Evolutionary conservation across 2,797 vertebrate genomes (phyloP).

Genomic region (Pantherophis alleghaniensis): DNA sequence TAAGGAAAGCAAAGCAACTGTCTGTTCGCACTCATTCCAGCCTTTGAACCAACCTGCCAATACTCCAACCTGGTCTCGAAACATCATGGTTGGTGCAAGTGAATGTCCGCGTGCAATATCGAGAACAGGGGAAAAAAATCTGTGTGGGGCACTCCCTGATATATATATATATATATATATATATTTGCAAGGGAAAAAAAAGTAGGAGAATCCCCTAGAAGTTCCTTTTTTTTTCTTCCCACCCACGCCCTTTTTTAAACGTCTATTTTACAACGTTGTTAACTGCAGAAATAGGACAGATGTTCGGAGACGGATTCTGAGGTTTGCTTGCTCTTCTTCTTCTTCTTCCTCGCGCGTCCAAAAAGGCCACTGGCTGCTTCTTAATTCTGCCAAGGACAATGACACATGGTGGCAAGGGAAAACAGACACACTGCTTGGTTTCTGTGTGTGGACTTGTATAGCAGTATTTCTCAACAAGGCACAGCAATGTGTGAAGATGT

Average conservation of each 20-base stretch:
- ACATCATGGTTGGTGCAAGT: slow-evolving; percentile 87
- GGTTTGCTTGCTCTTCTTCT: slow-evolving; percentile 33
- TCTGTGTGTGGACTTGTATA: not conserved
- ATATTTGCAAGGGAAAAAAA: not conserved
- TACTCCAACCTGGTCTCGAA: slow-evolving; percentile 98
- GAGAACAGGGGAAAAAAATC: not conserved
- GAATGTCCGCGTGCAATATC: not conserved
- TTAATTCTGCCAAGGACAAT: slow-evolving; percentile 54
- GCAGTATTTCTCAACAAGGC: slow-evolving; percentile 48
- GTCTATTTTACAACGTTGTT: not conserved
- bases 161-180: too few relatives aligned
- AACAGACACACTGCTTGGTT: not conserved
- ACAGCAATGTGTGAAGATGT: slow-evolving; percentile 45
- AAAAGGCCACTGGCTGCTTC: slow-evolving; percentile 43
- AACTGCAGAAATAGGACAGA: slow-evolving; percentile 10
- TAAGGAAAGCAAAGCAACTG: slow-evolving; percentile 94
- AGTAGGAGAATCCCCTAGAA: slow-evolving; percentile 10
- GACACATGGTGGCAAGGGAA: slow-evolving; percentile 35
- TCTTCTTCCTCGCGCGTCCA: slow-evolving; percentile 42
- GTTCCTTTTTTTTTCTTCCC: not conserved
- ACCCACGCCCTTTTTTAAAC: not conserved
- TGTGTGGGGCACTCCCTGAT: not conserved
- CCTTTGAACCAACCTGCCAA: slow-evolving; percentile 97
- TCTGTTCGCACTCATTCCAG: slow-evolving; percentile 99
- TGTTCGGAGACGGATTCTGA: not conserved